A percentile compares a stretch with the other conserved stretches of the same genome.
These are phyloP conservation scores for Noctua janthe DNA, from an alignment of 2,888 invertebrate species.

Conservation along the genomic window DNA sequence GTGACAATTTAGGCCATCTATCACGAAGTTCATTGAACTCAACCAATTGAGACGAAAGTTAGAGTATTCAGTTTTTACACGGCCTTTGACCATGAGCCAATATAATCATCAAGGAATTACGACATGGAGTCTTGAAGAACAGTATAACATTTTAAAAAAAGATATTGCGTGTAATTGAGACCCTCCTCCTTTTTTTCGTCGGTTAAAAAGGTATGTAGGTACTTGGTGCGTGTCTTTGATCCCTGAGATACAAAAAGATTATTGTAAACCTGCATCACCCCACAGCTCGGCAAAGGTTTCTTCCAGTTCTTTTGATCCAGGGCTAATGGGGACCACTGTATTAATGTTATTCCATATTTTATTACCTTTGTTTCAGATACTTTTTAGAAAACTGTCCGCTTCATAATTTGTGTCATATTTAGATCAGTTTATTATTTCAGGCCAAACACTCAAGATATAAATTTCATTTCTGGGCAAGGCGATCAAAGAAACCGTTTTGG, in stretches of 20 bases:
- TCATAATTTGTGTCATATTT: neutral
- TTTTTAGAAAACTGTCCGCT: neutral
- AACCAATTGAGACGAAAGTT: slow-evolving; percentile 40
- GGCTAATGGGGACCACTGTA: neutral
- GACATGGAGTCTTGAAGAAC: neutral
- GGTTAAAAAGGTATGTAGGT: neutral
- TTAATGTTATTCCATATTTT: neutral
- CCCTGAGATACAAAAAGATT: neutral
- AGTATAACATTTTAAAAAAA: neutral
- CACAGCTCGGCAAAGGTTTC: neutral
- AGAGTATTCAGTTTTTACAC: slow-evolving; percentile 13
- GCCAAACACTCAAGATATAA: neutral
- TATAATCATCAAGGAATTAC: neutral
- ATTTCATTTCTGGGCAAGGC: neutral
- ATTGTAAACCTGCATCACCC: neutral
- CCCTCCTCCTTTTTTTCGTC: too few species aligned
- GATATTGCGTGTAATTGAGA: too few species aligned
- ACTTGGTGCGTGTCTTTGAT: neutral
- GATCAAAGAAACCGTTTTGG: slow-evolving; percentile 5
- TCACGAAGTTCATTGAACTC: slow-evolving; percentile 52
- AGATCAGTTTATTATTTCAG: neutral
- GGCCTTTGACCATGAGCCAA: slow-evolving; percentile 1
- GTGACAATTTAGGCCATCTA: slow-evolving; percentile 39
- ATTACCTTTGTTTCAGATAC: neutral
- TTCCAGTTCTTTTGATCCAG: neutral